phyloP scores from a whole-genome alignment of 2,113 vertebrate species.

The Muntiacus reevesi region DNA sequence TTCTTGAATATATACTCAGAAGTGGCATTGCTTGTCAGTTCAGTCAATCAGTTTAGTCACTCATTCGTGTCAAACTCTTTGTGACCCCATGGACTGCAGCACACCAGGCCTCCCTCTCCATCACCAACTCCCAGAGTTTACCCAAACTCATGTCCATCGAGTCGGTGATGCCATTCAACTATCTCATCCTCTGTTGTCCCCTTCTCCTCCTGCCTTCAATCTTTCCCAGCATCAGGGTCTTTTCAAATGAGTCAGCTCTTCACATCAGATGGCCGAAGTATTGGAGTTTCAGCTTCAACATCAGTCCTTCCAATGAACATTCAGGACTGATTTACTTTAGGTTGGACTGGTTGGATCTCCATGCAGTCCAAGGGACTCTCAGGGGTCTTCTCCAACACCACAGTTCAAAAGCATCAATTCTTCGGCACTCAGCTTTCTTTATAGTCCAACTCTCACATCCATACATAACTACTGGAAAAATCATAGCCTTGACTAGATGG shows the following conservation, averaged over 20 bases:
- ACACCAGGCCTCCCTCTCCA: not conserved
- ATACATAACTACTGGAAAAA: not conserved
- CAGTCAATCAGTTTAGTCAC: not conserved
- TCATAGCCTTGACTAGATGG: not conserved
- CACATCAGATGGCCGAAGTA: not conserved
- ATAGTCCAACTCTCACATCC: not conserved
- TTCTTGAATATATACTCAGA: not conserved
- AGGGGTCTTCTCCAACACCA: not conserved
- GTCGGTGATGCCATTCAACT: not conserved
- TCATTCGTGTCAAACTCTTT: accelerated
- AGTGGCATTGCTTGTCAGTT: not conserved
- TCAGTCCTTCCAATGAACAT: not conserved
- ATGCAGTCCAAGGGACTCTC: not conserved
- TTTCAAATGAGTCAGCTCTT: not conserved
- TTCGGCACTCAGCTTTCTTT: not conserved
- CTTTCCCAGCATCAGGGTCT: not conserved
- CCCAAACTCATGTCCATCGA: not conserved
- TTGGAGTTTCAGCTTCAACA: not conserved
- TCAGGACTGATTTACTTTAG: not conserved
- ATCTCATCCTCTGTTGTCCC: not conserved
- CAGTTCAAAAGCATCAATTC: not conserved
- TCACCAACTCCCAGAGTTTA: not conserved
- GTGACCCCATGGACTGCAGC: not conserved
- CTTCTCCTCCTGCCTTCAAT: not conserved
- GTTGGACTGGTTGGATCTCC: not conserved